Evolutionary conservation across 2,888 invertebrate genomes (phyloP).

Genomic region (Ichneumoninae sp.): DNA sequence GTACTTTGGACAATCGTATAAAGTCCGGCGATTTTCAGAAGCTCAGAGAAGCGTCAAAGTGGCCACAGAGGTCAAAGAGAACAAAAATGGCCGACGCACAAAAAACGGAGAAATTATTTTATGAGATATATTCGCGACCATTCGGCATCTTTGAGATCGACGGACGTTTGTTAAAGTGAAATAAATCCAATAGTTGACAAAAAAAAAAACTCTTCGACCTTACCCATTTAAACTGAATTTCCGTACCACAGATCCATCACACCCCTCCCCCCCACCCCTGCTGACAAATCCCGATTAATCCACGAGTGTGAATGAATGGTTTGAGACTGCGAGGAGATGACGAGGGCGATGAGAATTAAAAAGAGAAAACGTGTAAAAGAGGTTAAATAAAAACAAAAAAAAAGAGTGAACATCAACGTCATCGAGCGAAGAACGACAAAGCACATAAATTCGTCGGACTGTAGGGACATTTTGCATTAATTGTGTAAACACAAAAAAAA

Average conservation of each 20-base stretch:
- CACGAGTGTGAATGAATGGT: constrained; percentile 83
- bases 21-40: constrained; percentile 33
- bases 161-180: constrained; percentile 38
- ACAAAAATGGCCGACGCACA: constrained; percentile 29
- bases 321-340: constrained; percentile 65
- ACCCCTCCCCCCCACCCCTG: constrained; percentile 39
- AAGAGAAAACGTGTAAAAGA: constrained; percentile 71
- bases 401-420: constrained; percentile 74
- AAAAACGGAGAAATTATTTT: constrained; percentile 43
- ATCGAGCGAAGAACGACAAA: constrained; percentile 80
- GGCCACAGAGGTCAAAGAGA: constrained; percentile 10
- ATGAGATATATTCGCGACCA: constrained; percentile 26
- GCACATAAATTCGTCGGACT: constrained; percentile 83
- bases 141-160: constrained; percentile 33
- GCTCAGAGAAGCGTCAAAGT: constrained; percentile 27
- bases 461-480: constrained; percentile 84
- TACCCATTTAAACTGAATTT: constrained; percentile 63
- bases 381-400: constrained; percentile 61
- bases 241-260: constrained; percentile 44
- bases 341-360: constrained; percentile 59
- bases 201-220: constrained; percentile 65
- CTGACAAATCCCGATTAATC: constrained; percentile 68
- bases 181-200: constrained; percentile 8
- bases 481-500: constrained; percentile 79
- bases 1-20: constrained; percentile 31